Evolutionary conservation across 2,113 vertebrate species (phyloP).

Genomic region (Willisornis vidua): DNA sequence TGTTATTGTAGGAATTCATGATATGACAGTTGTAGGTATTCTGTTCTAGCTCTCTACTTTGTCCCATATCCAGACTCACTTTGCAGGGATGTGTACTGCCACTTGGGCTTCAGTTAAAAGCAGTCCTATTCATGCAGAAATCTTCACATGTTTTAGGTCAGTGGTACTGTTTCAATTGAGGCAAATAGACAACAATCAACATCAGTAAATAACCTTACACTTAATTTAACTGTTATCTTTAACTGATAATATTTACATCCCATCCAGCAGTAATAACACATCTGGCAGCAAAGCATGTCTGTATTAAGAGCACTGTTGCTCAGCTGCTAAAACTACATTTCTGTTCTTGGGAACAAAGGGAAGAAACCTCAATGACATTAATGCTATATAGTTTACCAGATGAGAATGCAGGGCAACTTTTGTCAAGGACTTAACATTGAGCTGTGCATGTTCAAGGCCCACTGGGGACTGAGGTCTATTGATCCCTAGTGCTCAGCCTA

Average conservation of each 20-base stretch:
- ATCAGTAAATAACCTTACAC: neutral
- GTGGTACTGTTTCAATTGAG: neutral
- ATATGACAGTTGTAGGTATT: neutral
- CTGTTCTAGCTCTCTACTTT: neutral
- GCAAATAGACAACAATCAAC: neutral
- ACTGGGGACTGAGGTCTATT: neutral
- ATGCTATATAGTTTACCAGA: neutral
- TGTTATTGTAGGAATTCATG: neutral
- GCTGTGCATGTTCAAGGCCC: neutral
- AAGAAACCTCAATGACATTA: neutral
- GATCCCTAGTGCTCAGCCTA: conserved; percentile 4
- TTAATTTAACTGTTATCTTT: neutral
- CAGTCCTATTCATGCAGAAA: neutral
- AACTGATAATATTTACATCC: neutral
- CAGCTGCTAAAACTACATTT: neutral
- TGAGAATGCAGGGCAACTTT: neutral
- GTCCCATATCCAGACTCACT: neutral
- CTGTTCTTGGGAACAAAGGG: neutral
- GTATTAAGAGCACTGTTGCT: neutral
- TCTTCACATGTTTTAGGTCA: neutral
- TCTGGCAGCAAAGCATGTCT: neutral
- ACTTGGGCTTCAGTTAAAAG: neutral
- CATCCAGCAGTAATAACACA: neutral
- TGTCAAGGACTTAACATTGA: neutral
- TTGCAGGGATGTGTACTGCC: neutral